Conservation (phyloP, 2,113 vertebrate genomes). For the Pagrus major region DNA sequence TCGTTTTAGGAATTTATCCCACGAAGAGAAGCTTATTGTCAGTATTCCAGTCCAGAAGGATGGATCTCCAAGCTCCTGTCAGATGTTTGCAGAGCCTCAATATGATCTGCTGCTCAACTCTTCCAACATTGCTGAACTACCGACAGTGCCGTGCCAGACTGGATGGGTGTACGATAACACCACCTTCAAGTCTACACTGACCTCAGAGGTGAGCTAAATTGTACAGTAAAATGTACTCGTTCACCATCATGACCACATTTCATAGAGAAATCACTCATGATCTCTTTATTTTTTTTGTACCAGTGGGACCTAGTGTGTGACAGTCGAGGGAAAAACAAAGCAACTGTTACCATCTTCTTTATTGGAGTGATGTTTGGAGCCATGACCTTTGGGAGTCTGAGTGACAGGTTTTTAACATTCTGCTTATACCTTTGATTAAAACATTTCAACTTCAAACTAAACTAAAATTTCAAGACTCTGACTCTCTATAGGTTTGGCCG, state of each 20-base stretch:
- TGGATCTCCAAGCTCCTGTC: constrained; percentile 86
- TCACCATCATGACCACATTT: not conserved
- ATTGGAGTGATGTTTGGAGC: constrained; percentile 87
- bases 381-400: constrained; percentile 85
- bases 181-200: constrained; percentile 88
- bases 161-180: constrained; percentile 90
- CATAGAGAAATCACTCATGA: not conserved
- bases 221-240: not conserved
- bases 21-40: constrained; percentile 77
- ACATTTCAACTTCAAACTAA: not conserved
- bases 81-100: constrained; percentile 85
- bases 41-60: constrained; percentile 82
- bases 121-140: constrained; percentile 62
- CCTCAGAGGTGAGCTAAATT: constrained; percentile 85
- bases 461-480: not conserved
- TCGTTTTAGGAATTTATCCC: constrained; percentile 83
- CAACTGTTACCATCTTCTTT: constrained; percentile 88
- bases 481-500: constrained; percentile 76
- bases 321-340: constrained; percentile 84
- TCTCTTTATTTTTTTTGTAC: not conserved
- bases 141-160: constrained; percentile 81
- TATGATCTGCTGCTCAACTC: constrained; percentile 84
- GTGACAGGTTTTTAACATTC: constrained; percentile 84
- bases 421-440: not conserved
- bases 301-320: constrained; percentile 92